A percentile compares a stretch with the other conserved stretches of the same genome.
Evolutionary conservation across 2,888 invertebrate genomes (phyloP).

Genomic region (Rhorus exstirpatorius): DNA sequence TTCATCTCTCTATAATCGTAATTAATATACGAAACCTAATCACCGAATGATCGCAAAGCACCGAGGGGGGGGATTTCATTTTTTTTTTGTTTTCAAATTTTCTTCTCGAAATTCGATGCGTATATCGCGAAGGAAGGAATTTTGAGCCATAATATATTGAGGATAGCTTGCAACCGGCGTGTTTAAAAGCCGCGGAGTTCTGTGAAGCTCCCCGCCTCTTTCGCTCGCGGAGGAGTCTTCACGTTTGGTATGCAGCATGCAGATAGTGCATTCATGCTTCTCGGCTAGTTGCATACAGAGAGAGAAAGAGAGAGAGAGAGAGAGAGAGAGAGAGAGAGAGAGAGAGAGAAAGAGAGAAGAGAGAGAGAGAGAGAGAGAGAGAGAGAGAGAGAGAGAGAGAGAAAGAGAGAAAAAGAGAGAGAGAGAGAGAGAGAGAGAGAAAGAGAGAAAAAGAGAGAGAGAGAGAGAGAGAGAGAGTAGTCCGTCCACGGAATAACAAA

Average conservation of each 20-base stretch:
- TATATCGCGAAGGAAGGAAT: slow-evolving; percentile 9
- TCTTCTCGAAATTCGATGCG: neutral
- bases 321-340: slow-evolving; percentile 8
- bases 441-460: neutral
- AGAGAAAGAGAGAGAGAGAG: slow-evolving; percentile 10
- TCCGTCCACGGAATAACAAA: slow-evolving; percentile 72
- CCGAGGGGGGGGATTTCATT: too few species aligned
- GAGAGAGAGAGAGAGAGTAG: slow-evolving; percentile 51
- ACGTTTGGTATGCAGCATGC: slow-evolving; percentile 70
- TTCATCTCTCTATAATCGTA: too few species aligned
- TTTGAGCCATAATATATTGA: slow-evolving; percentile 39
- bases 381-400: slow-evolving; percentile 38
- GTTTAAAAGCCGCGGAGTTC: slow-evolving; percentile 52
- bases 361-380: slow-evolving; percentile 16
- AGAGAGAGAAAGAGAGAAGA: slow-evolving; percentile 32
- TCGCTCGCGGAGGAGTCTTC: slow-evolving; percentile 16
- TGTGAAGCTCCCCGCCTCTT: slow-evolving; percentile 29
- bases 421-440: slow-evolving; percentile 34
- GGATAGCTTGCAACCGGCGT: slow-evolving; percentile 25
- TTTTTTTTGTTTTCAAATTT: slow-evolving; percentile 16
- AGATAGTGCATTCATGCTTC: slow-evolving; percentile 69
- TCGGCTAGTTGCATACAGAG: slow-evolving; percentile 46
- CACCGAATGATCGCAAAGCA: too few species aligned
- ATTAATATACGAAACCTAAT: too few species aligned
- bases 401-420: neutral